Evolutionary conservation across 2,113 vertebrate genomes (phyloP), one percentile per base, ranked within the genome.

Genomic region (Poecilia latipinna): DNA sequence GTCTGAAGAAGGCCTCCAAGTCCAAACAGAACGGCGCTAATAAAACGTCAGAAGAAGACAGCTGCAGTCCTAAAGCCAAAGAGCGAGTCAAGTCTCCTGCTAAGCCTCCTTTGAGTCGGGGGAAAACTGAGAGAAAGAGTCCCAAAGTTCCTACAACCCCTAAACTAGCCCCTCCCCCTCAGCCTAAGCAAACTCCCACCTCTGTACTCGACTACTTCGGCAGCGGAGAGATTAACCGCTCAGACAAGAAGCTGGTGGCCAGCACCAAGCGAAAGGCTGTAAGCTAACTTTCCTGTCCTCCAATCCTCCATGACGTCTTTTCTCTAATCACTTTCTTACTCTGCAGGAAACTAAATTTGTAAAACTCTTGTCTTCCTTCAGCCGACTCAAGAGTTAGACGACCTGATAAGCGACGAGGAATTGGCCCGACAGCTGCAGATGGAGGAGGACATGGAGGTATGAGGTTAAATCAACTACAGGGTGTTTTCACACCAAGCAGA

Each of bases 121-220:
- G 54, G 6, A 91, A 94, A 82, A 73, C 74, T 42, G 89, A 76
- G 13, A 61, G 80, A 29, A 96, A 95, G 77, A 85, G 74, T 35
- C 93, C 90, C 44, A 65, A 86, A 35, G 92, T 86, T 54, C 92
- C 84, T 1, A 42, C 82, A 28, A 88, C 90, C 7, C 80, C 93
- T 24, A 97, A 97, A 67, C 83, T 92, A 0, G 63, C 77, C 0
- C 61, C 80, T 8, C 93, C 74, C 81, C 93, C 86, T 92, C 94
- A 79, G 80, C 90, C 94, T 79, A 98, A 96, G 83, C 90, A 91
- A 31, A 96, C 92, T 22, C 94, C 93, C 33, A 99, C 95, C 2
- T 98, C 97, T 0, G 95, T 96, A 0, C 51, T 94, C 0, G 97
- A 98, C 82, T 99, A 92, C 91, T 99, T 99, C 76, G 97, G 98